Evolutionary conservation across 2,113 vertebrate genomes (phyloP).

Genomic region (Trichomycterus rosablanca): DNA sequence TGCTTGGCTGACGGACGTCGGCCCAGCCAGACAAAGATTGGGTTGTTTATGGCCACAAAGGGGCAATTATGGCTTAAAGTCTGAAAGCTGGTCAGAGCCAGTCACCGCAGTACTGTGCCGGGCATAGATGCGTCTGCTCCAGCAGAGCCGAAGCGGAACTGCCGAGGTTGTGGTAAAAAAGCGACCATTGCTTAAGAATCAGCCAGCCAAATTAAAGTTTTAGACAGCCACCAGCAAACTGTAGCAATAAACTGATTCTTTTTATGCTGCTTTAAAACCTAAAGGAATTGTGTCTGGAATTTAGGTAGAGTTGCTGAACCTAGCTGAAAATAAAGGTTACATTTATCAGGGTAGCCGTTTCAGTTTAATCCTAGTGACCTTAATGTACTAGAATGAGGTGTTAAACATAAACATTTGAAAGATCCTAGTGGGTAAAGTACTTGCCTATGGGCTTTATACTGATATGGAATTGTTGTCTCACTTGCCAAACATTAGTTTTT

Average conservation of each 20-base stretch:
- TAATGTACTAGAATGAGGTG: slow-evolving; percentile 16
- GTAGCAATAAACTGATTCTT: slow-evolving; percentile 21
- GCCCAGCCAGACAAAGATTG: slow-evolving; percentile 64
- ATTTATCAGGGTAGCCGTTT: too few species aligned
- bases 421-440: too few species aligned
- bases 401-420: too few species aligned
- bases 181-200: slow-evolving; percentile 59
- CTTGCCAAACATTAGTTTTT: too few species aligned
- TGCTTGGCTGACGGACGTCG: slow-evolving; percentile 35
- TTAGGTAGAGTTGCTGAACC: not conserved
- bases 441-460: too few species aligned
- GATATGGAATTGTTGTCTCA: too few species aligned
- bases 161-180: slow-evolving; percentile 45
- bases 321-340: too few species aligned
- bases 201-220: slow-evolving; percentile 61
- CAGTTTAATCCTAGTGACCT: too few species aligned
- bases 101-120: slow-evolving; percentile 56
- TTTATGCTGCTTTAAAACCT: not conserved
- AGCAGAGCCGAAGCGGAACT: slow-evolving; percentile 52
- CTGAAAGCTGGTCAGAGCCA: slow-evolving; percentile 59
- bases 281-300: slow-evolving; percentile 13
- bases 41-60: slow-evolving; percentile 63
- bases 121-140: slow-evolving; percentile 42
- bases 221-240: slow-evolving; percentile 44
- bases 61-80: slow-evolving; percentile 64